Percentiles rank a stretch among this genome's conserved stretches.
phyloP scores from a whole-genome alignment of 1,140 invertebrate species.

The Drosophila mojavensis region DNA sequence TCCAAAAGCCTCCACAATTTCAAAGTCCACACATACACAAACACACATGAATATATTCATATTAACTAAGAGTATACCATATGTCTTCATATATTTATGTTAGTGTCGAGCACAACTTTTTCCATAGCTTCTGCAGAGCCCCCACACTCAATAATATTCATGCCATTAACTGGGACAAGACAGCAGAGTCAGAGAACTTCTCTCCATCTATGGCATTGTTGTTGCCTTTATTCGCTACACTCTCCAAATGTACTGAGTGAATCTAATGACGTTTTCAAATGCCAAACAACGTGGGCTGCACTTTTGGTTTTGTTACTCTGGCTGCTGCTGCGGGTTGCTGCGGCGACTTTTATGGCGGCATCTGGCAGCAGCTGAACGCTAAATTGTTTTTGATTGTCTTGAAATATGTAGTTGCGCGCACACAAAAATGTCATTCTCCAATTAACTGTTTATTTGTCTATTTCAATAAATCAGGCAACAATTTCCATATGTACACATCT shows the following conservation, averaged over 20 bases:
- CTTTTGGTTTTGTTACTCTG: slow-evolving; percentile 33
- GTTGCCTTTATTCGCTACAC: slow-evolving; percentile 18
- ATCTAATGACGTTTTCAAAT: slow-evolving; percentile 37
- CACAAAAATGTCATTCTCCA: slow-evolving; percentile 9
- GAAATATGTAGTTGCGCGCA: slow-evolving; percentile 34
- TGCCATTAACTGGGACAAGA: slow-evolving; percentile 36
- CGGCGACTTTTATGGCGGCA: slow-evolving; percentile 32
- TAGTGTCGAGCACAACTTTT: background rate
- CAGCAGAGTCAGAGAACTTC: background rate
- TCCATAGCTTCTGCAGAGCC: slow-evolving; percentile 9
- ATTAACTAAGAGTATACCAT: slow-evolving; percentile 3
- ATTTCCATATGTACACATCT: background rate
- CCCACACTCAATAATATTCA: slow-evolving; percentile 34
- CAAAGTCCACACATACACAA: background rate
- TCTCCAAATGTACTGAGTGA: slow-evolving; percentile 12
- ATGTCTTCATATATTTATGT: slow-evolving; percentile 1
- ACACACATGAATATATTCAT: slow-evolving; percentile 41
- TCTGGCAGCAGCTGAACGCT: slow-evolving; percentile 24
- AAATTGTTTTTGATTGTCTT: slow-evolving; percentile 49
- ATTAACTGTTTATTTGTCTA: slow-evolving; percentile 7
- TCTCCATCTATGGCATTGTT: slow-evolving; percentile 3
- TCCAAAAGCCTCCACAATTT: slow-evolving; percentile 36
- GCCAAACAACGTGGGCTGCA: slow-evolving; percentile 44
- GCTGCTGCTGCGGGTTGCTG: slow-evolving; percentile 7
- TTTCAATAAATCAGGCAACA: slow-evolving; percentile 2